phyloP scores from a whole-genome alignment of 2,888 invertebrate species.

The Hypselothyrea guttata region DNA sequence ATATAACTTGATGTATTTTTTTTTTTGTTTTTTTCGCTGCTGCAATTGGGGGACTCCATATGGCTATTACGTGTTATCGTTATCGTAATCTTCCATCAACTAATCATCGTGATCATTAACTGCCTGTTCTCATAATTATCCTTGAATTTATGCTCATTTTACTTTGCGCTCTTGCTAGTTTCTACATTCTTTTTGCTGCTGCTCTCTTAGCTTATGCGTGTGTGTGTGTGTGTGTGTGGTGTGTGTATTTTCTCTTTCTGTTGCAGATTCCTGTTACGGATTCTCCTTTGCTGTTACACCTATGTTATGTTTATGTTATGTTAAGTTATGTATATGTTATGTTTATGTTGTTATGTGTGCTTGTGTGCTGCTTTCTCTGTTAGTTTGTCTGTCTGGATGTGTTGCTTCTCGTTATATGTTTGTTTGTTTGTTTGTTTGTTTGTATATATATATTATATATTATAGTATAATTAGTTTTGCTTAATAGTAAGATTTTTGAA shows the following conservation, averaged over 20 bases:
- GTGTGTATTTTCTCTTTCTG: constrained; percentile 13
- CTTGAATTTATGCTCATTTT: constrained; percentile 22
- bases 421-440: constrained; percentile 60
- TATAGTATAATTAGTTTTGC: constrained; percentile 76
- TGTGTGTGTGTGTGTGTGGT: constrained; percentile 13
- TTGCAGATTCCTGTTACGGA: constrained; percentile 30
- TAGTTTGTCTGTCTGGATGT: constrained; percentile 12
- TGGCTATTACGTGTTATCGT: constrained; percentile 41
- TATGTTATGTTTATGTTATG: constrained; percentile 43
- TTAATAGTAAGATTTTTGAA: constrained; percentile 76
- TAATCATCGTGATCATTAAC: constrained; percentile 21
- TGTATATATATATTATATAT: constrained; percentile 74
- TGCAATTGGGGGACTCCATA: constrained; percentile 45
- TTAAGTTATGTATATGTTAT: constrained; percentile 26
- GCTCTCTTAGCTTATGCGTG: constrained; percentile 7
- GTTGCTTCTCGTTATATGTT: constrained; percentile 55
- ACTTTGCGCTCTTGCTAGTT: constrained; percentile 39
- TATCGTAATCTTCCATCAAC: constrained; percentile 13
- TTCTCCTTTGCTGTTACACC: constrained; percentile 29
- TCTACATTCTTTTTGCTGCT: constrained; percentile 23
- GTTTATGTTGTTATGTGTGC: constrained; percentile 21
- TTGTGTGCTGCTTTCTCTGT: background rate
- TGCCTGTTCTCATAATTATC: constrained; percentile 26
- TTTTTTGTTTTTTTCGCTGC: constrained; percentile 30
- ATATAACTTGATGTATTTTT: constrained; percentile 28